phyloP scores from a whole-genome alignment of 2,888 invertebrate species.

The Antheraea assamensis region DNA sequence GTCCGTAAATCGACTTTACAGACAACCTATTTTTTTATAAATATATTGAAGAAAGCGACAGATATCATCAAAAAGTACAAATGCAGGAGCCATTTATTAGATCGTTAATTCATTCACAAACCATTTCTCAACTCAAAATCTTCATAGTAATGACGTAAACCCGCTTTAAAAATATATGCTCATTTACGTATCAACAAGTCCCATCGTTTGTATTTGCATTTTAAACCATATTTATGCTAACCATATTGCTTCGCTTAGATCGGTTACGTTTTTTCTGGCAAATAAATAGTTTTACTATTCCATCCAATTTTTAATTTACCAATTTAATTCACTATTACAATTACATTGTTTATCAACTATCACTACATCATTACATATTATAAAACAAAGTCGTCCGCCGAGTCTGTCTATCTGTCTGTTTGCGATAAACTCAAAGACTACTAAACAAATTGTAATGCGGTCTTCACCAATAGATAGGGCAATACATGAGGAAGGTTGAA shows the following conservation, averaged over 20 bases:
- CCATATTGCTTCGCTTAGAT: conserved; percentile 20
- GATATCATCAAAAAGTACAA: no score
- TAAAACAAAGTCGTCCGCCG: no score
- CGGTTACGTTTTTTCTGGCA: background rate
- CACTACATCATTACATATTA: no score
- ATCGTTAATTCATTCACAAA: background rate
- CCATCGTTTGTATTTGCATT: conserved; percentile 52
- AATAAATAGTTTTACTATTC: background rate
- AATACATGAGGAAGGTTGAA: no score
- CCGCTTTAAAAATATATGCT: conserved; percentile 27
- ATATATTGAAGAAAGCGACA: no score
- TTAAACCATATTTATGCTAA: conserved; percentile 49
- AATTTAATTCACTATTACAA: background rate
- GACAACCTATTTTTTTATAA: no score
- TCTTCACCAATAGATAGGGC: no score
- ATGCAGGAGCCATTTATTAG: no score
- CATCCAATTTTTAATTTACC: background rate
- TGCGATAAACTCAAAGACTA: no score
- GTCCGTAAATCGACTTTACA: no score
- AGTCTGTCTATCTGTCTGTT: no score
- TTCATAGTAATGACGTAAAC: background rate
- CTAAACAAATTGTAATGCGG: no score
- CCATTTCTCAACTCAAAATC: background rate
- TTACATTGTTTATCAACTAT: background rate
- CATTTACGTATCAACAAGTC: conserved; percentile 55